Evolutionary conservation across 2,113 vertebrate genomes (phyloP).

Genomic region (Poicephalus gulielmi): DNA sequence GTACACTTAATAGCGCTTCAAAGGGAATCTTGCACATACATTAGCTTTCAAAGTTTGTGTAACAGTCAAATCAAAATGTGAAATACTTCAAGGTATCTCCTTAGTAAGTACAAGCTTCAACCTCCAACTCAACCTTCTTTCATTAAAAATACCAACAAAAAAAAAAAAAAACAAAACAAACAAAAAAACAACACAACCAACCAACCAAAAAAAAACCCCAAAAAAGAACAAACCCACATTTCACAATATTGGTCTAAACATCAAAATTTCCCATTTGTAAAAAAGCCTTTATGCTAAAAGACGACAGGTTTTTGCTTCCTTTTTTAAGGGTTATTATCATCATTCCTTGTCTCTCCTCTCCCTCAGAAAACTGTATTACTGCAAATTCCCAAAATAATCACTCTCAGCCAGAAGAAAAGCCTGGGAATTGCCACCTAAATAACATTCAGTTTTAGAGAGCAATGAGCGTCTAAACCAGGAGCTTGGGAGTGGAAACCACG

Average conservation of each 20-base stretch:
- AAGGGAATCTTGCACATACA: background rate
- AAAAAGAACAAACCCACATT: background rate
- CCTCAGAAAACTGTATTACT: background rate
- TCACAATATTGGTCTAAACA: background rate
- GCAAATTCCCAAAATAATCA: background rate
- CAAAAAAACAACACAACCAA: too few relatives aligned
- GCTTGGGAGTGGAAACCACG: conserved; percentile 44
- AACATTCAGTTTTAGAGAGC: background rate
- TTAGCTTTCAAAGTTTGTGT: background rate
- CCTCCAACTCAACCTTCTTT: background rate
- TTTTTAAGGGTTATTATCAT: background rate
- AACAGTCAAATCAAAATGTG: background rate
- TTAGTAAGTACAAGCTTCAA: background rate
- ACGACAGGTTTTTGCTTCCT: background rate
- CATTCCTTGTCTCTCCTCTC: background rate
- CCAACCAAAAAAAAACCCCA: too few relatives aligned
- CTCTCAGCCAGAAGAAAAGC: background rate
- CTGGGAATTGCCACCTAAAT: conserved; percentile 54
- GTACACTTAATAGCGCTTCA: background rate
- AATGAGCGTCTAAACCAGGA: conserved; percentile 16
- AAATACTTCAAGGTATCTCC: background rate
- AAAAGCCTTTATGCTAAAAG: background rate
- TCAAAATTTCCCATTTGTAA: background rate
- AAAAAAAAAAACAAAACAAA: background rate
- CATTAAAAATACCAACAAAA: background rate